phyloP scores from a whole-genome alignment of 1,140 invertebrate species.

The Ridgeia piscesae region DNA sequence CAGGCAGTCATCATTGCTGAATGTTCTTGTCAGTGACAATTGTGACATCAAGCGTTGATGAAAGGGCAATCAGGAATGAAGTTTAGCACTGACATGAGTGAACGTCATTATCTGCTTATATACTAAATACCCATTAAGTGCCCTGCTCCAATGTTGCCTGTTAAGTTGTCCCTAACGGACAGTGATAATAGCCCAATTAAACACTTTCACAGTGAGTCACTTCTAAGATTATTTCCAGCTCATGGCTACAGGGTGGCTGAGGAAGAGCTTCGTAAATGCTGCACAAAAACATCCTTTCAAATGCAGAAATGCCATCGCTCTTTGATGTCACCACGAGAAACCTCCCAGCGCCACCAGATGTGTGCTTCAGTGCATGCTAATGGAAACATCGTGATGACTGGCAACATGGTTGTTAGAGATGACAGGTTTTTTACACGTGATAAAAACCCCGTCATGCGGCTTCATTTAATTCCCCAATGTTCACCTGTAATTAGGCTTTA shows the following conservation, averaged over 20 bases:
- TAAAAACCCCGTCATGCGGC: not conserved
- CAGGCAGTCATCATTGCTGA: not conserved
- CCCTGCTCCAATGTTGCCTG: not conserved
- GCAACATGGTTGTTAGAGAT: not conserved
- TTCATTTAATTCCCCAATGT: not conserved
- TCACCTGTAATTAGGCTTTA: not conserved
- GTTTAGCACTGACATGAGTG: not conserved
- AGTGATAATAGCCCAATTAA: slow-evolving; percentile 1
- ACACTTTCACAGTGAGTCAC: not conserved
- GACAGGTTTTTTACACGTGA: not conserved
- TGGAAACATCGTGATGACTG: not conserved
- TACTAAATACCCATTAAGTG: not conserved
- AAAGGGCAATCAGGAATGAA: not conserved
- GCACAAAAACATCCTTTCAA: not conserved
- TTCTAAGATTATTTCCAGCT: not conserved
- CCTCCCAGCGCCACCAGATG: not conserved
- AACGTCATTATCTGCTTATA: not conserved
- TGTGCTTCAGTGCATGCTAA: not conserved
- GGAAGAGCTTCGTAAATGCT: not conserved
- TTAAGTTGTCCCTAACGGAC: not conserved
- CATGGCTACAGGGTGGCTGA: not conserved
- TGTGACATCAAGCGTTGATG: not conserved
- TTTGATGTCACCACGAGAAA: not conserved
- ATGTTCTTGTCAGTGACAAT: not conserved
- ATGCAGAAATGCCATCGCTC: not conserved